Evolutionary conservation across 2,113 vertebrate genomes (phyloP), one percentile per base, ranked within the genome.

Genomic region (Nothobranchius furzeri): DNA sequence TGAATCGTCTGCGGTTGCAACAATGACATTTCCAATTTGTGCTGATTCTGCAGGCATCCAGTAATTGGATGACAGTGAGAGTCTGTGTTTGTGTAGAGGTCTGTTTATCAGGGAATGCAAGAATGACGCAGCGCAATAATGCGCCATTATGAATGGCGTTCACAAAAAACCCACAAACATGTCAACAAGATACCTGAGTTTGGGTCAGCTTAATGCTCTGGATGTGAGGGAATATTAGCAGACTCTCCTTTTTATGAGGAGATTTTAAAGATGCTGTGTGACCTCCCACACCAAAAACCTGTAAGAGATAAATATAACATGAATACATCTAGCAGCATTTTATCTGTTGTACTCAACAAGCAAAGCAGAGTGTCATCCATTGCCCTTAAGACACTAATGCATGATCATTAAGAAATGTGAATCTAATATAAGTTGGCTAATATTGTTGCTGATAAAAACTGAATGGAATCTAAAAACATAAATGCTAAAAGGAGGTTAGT

Each of bases 201-300:
- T 94, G 95, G 76, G 95, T 95, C 10, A 94, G 87, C 87, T 95
- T 96, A 89, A 99, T 94, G 82, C 93, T 96, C 59, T 96, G 94
- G 78, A 98, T 94, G 61, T 95, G 94, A 56, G 96, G 96, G 85
- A 98, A 94, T 70, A 98, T 85, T 71, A 98, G 91, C 73, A 93
- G 83, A 54, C 92, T 84, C 14, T 95, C 92, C 84, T 92, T 94
- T 68, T 87, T 88, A 64, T 88, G 89, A 84, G 92, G 87, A 37
- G 93, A 93, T 80, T 93, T 93, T 74, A 92, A 64, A 67, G 92
- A 90, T 48, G 90, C 85, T 17, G 13, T 75, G 42, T 89, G 88
- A 75, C 88, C 87, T 72, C 97, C 97, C 15, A 90, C 90, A 90
- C 98, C 98, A 93, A 95, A 98, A n/a, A 98, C 92, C 97, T 99